phyloP scores from a whole-genome alignment of 1,140 invertebrate genomes.

The Drosophila suzukii region DNA sequence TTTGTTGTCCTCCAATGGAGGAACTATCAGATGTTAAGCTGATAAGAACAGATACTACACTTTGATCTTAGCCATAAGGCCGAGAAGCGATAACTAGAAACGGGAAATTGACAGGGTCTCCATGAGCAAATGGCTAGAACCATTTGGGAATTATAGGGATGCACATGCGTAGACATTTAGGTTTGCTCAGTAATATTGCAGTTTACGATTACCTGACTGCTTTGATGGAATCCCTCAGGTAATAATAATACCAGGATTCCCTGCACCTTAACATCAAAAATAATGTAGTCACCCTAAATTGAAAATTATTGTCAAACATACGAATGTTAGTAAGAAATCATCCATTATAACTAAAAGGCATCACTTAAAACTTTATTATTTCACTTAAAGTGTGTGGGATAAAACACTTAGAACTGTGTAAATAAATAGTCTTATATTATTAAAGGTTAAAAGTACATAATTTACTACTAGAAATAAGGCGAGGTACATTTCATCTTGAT shows the following conservation, averaged over 20 bases:
- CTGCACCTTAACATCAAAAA: too few relatives aligned
- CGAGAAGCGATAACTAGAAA: slow-evolving; percentile 84
- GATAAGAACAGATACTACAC: slow-evolving; percentile 86
- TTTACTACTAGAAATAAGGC: slow-evolving; percentile 28
- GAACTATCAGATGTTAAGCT: slow-evolving; percentile 88
- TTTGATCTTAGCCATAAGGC: slow-evolving; percentile 86
- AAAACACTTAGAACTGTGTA: slow-evolving; percentile 7
- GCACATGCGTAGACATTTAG: background rate
- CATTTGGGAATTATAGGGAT: slow-evolving; percentile 16
- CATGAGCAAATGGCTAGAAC: background rate
- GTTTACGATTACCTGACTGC: background rate
- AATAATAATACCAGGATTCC: background rate
- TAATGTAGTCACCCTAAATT: too few relatives aligned
- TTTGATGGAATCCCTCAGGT: too few relatives aligned
- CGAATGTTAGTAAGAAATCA: too few relatives aligned
- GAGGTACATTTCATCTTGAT: slow-evolving; percentile 19
- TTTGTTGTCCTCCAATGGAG: slow-evolving; percentile 86
- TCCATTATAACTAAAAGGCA: background rate
- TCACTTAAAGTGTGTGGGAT: slow-evolving; percentile 7
- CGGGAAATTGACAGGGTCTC: background rate
- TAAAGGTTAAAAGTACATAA: slow-evolving; percentile 11
- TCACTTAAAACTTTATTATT: slow-evolving; percentile 2
- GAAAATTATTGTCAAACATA: too few relatives aligned
- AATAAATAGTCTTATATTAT: slow-evolving; percentile 8
- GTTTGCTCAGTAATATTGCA: background rate